These are phyloP conservation scores for Emydoidea blandingii DNA, from an alignment of 2,797 vertebrate species.

Conservation along the genomic window DNA sequence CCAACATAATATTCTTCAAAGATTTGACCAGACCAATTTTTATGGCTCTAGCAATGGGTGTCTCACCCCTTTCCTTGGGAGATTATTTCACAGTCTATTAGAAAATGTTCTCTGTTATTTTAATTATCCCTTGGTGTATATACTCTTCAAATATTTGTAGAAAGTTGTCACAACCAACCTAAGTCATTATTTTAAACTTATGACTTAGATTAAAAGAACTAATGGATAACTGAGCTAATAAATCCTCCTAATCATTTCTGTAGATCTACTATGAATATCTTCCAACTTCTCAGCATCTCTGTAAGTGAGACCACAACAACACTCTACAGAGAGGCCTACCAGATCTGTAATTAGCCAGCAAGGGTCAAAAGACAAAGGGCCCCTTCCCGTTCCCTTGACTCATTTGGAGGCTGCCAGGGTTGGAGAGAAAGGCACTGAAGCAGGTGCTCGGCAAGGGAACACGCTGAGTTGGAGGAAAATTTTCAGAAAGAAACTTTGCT, in stretches of 20 bases:
- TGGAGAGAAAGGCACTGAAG: slow-evolving; percentile 1
- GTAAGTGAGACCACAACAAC: not conserved
- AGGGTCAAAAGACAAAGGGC: not conserved
- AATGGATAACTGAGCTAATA: not conserved
- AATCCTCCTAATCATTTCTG: not conserved
- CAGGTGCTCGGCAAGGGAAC: not conserved
- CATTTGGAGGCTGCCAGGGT: not conserved
- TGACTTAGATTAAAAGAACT: not conserved
- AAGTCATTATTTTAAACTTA: not conserved
- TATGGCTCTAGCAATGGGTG: slow-evolving; percentile 25
- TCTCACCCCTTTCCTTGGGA: slow-evolving; percentile 10
- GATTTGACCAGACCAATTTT: slow-evolving; percentile 9
- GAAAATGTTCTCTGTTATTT: slow-evolving; percentile 38
- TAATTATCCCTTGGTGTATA: not conserved
- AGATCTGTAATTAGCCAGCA: not conserved
- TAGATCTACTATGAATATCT: slow-evolving; percentile 36
- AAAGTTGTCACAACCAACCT: not conserved
- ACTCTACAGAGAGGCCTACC: not conserved
- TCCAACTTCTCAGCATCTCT: not conserved
- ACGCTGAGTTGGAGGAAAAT: not conserved
- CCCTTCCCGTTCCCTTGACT: not conserved
- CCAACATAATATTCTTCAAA: not conserved
- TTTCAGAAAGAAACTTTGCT: not conserved
- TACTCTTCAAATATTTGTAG: not conserved
- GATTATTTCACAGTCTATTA: slow-evolving; percentile 2